Evolutionary conservation across 2,888 invertebrate genomes (phyloP).

Genomic region (Noctua janthina): DNA sequence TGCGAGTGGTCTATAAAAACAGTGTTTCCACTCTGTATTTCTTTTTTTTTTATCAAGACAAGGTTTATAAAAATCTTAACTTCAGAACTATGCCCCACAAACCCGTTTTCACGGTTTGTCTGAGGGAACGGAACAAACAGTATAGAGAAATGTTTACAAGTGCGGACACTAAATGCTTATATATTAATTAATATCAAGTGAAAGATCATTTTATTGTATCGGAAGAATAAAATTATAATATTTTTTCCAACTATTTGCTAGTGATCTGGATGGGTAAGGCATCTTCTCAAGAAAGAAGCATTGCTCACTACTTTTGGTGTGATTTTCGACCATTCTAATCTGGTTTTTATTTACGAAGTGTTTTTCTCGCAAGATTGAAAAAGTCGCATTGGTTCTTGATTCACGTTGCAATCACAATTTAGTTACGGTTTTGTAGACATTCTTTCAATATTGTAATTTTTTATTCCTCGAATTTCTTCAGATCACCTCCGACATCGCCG

Average conservation of each 20-base stretch:
- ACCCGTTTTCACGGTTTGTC: too few relatives aligned
- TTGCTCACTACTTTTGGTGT: not conserved
- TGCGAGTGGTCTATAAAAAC: not conserved
- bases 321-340: not conserved
- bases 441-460: not conserved
- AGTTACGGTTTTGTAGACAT: not conserved
- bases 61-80: too few relatives aligned
- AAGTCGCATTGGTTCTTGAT: not conserved
- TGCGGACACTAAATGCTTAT: too few relatives aligned
- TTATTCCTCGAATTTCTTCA: slow-evolving; percentile 55
- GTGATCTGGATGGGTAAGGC: not conserved
- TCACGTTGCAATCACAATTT: not conserved
- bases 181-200: too few relatives aligned
- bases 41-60: too few relatives aligned
- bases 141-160: too few relatives aligned
- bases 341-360: not conserved
- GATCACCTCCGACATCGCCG: slow-evolving; percentile 88
- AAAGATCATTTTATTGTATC: not conserved
- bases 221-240: not conserved
- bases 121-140: too few relatives aligned
- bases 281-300: not conserved
- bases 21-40: not conserved
- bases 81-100: too few relatives aligned
- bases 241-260: too few relatives aligned
- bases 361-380: not conserved